A percentile compares a stretch with the other conserved stretches of the same genome.
phyloP scores from a whole-genome alignment of 2,113 vertebrate genomes.

The Gyps fulvus region DNA sequence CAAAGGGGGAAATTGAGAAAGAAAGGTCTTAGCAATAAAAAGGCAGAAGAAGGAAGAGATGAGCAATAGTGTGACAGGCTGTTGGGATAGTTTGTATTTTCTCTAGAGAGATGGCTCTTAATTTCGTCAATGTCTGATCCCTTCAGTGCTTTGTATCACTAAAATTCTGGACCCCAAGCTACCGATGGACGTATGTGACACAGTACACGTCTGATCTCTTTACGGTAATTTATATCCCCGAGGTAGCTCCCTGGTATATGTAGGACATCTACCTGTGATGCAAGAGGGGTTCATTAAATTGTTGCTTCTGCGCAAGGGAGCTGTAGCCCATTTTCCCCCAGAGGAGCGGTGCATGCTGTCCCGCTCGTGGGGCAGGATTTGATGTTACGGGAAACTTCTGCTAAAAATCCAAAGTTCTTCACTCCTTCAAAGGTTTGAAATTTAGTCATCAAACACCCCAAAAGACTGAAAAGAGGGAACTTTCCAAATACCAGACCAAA shows the following conservation, averaged over 20 bases:
- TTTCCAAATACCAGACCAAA: not conserved
- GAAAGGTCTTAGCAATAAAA: not conserved
- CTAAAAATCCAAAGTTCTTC: not conserved
- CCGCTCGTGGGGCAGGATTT: fast-evolving
- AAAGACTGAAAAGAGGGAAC: not conserved
- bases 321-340: not conserved
- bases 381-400: not conserved
- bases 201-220: not conserved
- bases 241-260: not conserved
- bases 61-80: not conserved
- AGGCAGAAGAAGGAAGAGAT: not conserved
- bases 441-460: not conserved
- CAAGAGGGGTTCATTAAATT: not conserved
- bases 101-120: not conserved
- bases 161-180: not conserved
- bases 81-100: not conserved
- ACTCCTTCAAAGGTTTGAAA: not conserved
- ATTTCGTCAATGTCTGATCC: not conserved
- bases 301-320: not conserved
- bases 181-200: not conserved
- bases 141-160: not conserved
- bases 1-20: not conserved
- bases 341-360: not conserved
- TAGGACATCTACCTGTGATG: not conserved
- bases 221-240: not conserved